Conservation (phyloP, 2,888 invertebrate species). For the Agrilus mali region DNA sequence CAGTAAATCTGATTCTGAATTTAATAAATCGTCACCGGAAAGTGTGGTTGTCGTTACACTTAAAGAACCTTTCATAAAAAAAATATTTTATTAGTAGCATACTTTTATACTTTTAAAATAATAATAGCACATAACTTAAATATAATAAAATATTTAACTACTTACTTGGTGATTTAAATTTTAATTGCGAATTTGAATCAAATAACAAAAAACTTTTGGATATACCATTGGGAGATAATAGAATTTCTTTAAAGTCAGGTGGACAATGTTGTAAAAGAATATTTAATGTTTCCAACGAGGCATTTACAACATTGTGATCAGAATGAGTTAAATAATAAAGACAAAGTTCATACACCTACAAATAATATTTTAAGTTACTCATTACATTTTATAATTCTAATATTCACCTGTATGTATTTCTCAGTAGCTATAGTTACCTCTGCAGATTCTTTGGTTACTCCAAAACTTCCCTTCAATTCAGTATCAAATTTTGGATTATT, state of each 20-base stretch:
- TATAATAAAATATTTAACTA: slow-evolving; percentile 8
- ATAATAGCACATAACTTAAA: neutral
- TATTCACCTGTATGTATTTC: slow-evolving; percentile 28
- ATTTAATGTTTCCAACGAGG: slow-evolving; percentile 67
- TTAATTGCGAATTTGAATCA: slow-evolving; percentile 27
- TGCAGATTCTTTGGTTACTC: slow-evolving; percentile 22
- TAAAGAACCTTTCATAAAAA: slow-evolving; percentile 30
- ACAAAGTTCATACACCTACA: slow-evolving; percentile 67
- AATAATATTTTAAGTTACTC: slow-evolving; percentile 33
- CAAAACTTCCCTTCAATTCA: slow-evolving; percentile 26
- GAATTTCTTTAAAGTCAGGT: slow-evolving; percentile 37
- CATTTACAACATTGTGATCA: slow-evolving; percentile 82
- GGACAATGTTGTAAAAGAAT: slow-evolving; percentile 45
- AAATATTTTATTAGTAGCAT: neutral
- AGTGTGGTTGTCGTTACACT: slow-evolving; percentile 31
- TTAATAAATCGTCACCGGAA: slow-evolving; percentile 26
- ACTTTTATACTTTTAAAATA: neutral
- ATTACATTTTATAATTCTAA: slow-evolving; percentile 3
- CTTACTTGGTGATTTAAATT: slow-evolving; percentile 44
- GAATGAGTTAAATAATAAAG: slow-evolving; percentile 53
- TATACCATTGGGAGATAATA: slow-evolving; percentile 40
- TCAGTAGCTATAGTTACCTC: slow-evolving; percentile 25
- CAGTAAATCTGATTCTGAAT: slow-evolving; percentile 28
- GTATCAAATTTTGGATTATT: slow-evolving; percentile 18
- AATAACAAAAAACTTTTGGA: slow-evolving; percentile 31